Evolutionary conservation across 23 tunicate species (phyloP).

Genomic region (Ciona savignyi): DNA sequence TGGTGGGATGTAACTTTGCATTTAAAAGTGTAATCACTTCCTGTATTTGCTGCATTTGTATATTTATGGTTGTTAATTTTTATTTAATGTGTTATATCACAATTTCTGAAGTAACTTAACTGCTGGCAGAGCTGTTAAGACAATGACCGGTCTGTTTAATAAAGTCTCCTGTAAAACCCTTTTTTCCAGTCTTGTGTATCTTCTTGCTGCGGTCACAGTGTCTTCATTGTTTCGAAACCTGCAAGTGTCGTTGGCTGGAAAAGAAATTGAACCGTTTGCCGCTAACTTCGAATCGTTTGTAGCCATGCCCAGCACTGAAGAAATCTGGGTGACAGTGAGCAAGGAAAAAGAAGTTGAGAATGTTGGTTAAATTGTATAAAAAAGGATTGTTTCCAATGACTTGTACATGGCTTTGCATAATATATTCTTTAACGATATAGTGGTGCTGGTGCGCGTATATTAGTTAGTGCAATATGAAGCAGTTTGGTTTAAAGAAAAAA

Average conservation of each 20-base stretch:
- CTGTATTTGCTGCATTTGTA: neutral
- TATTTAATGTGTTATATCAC: neutral
- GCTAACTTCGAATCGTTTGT: conserved; percentile 45
- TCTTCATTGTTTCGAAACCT: conserved; percentile 27
- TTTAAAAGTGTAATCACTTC: no score
- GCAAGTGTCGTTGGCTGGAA: conserved; percentile 32
- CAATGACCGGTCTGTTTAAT: no score
- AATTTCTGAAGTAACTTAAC: no score
- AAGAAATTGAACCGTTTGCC: conserved; percentile 7
- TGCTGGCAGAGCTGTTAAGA: no score
- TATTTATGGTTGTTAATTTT: neutral
- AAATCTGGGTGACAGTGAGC: conserved; percentile 52
- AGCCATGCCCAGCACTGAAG: conserved; percentile 69
- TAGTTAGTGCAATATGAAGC: no score
- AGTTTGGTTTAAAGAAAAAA: no score
- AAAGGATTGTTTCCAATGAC: neutral
- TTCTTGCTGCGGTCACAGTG: conserved; percentile 37
- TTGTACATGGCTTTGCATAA: no score
- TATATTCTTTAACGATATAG: no score
- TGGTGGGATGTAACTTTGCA: neutral
- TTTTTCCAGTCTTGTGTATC: conserved; percentile 53
- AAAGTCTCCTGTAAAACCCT: neutral
- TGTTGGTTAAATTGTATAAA: neutral
- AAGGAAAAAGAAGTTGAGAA: neutral
- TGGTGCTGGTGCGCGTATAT: no score